Evolutionary conservation across 2,797 vertebrate genomes (phyloP).

Genomic region (Eospalax fontanierii): DNA sequence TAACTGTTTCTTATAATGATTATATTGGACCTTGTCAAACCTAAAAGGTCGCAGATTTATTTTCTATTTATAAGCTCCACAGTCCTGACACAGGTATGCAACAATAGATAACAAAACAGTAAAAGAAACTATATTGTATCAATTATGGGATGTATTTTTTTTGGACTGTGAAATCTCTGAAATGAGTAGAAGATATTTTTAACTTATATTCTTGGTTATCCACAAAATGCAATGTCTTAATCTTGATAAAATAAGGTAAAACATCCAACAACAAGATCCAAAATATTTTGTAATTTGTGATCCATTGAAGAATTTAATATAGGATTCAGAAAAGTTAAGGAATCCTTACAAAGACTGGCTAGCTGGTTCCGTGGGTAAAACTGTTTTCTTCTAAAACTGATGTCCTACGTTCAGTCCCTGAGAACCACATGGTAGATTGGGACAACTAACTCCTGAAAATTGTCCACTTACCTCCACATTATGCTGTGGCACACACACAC

Average conservation of each 20-base stretch:
- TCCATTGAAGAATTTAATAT: background rate
- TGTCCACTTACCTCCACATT: background rate
- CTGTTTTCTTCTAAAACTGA: background rate
- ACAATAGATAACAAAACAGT: background rate
- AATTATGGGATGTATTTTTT: background rate
- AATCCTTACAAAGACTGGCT: background rate
- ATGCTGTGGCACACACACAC: background rate
- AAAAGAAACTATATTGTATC: background rate
- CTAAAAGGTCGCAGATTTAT: conserved; percentile 38
- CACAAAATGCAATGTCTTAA: conserved; percentile 41
- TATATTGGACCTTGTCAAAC: conserved; percentile 4
- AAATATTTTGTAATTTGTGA: conserved; percentile 11
- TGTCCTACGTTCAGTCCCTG: background rate
- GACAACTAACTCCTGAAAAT: background rate
- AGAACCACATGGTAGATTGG: background rate
- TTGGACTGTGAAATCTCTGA: background rate
- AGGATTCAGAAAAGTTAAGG: background rate
- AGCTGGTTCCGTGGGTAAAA: background rate
- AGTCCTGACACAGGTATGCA: background rate
- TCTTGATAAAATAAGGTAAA: conserved; percentile 18
- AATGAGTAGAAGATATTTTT: background rate
- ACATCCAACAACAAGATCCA: background rate
- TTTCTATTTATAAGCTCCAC: background rate
- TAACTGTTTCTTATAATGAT: background rate
- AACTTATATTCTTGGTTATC: background rate